Base-by-base conservation (phyloP, 2,888 invertebrate species). In the Euclidia mi region DNA sequence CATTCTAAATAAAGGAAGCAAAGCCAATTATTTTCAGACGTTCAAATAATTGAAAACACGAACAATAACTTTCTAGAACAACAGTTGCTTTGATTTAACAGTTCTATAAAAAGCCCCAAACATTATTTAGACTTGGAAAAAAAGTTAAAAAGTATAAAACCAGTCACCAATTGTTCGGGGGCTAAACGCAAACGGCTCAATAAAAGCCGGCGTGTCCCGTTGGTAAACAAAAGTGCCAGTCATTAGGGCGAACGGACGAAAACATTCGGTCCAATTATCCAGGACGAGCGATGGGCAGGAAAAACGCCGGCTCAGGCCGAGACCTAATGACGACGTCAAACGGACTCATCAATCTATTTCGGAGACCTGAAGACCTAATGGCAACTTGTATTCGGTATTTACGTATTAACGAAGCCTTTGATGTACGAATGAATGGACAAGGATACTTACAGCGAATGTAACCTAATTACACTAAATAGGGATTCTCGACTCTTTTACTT, bases 181-280 rank as follows among this genome's bases (percentile, higher is more conserved):
- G 79, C 81, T 84, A 82, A 85, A 87, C 84, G 80, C 86, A 89
- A 91, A 91, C 87, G 84, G 85, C 88, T 91, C 89, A 88, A 90
- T 90, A 90, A 91, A 89, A 87, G 87, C 79, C 81, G 81, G 84
- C 80, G 77, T 87, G 90, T 90, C 89, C 85, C 88, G 85, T 85
- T 83, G 83, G 89, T 88, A 90, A 92, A 93, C 89, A 92, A 87
- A 92, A 91, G 87, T 89, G 91, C 89, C 89, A 89, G 93, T 92
- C 92, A 92, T 93, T 92, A 93, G 87, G 88, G 82, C 73, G 87
- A 79, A 76, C 87, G 87, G 86, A 84, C 85, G 88, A 90, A 90
- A 92, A 90, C 89, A 90, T 91, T 91, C 85, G 85, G 84, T 87
- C 88, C 92, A 93, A 93, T 93, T 92, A 92, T 92, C 87, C 85